Base-by-base conservation (phyloP, 2,113 vertebrate species). In the Axis porcinus region DNA sequence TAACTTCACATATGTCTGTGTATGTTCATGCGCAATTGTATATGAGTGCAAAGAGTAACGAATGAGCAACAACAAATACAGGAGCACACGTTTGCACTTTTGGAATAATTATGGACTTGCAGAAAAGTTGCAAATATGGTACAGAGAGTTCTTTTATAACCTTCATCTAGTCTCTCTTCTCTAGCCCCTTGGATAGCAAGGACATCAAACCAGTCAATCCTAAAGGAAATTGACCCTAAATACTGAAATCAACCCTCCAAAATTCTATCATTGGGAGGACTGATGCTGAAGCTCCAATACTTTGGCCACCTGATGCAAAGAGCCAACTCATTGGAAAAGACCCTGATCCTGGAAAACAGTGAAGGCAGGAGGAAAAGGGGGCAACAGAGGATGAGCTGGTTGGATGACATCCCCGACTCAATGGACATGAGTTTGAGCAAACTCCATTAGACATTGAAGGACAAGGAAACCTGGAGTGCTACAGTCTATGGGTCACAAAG, bases 21-120 rank as follows among this genome's bases (percentile, higher is more conserved):
- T 60, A 19, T 5, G 17, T 54, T 36, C 40, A 1, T 13, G n/a
- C 5, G 1, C 10, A 9, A 2, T n/a, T 23, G 2, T 60, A 0
- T 54, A 8, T 36, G 13, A 12, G 33, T 1, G 3, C 15, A 54
- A 74, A 43, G 70, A 43, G 36, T 2, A 25, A 40, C 0, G 0
- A 43, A 25, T 14, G 5, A 76, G 43, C 36, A 14, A 58, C 27
- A 28, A 40, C 36, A 76, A 76, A 76, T 27, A 27, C 23, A 76
- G 6, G 36, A 23, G 67, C 9, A 60, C 21, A 2, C 6, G 0
- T 55, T 16, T 15, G 52, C 33, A 43, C 43, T 28, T 52, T 16
- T 64, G 76, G 47, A 89, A 54, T 55, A 15, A 67, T 23, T 88
- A 87, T 30, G 70, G 76, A 91, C 27, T 60, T 40, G 23, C 13